phyloP scores from a whole-genome alignment of 2,888 invertebrate species.

The Tipula vernalis region DNA sequence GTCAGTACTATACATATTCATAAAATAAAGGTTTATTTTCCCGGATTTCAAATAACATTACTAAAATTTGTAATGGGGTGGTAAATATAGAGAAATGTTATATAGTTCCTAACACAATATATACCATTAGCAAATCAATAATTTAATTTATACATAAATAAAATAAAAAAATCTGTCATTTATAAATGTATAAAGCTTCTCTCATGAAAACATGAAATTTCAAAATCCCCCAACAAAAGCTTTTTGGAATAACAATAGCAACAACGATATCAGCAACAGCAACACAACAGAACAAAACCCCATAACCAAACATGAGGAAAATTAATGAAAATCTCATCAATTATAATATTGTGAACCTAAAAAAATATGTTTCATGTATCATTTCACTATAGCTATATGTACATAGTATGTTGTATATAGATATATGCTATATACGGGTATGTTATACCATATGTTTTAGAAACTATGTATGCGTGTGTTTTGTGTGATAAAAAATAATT shows the following conservation, averaged over 20 bases:
- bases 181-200: neutral
- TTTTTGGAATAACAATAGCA: neutral
- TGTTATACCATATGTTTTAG: neutral
- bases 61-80: too few species aligned
- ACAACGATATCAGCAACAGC: neutral
- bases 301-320: neutral
- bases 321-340: neutral
- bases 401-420: neutral
- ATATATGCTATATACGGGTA: neutral
- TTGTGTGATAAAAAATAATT: neutral
- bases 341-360: neutral
- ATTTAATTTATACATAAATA: neutral
- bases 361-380: neutral
- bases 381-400: neutral
- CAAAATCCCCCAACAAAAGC: neutral
- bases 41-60: neutral
- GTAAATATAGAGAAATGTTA: too few species aligned
- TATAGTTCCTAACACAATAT: too few species aligned
- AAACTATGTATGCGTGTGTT: neutral
- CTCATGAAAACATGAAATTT: neutral
- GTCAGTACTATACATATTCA: neutral
- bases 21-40: neutral
- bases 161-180: neutral
- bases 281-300: neutral
- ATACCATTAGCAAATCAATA: neutral